These are phyloP conservation scores for Drosophila falleni DNA, from an alignment of 2,888 invertebrate species.

Conservation along the genomic window DNA sequence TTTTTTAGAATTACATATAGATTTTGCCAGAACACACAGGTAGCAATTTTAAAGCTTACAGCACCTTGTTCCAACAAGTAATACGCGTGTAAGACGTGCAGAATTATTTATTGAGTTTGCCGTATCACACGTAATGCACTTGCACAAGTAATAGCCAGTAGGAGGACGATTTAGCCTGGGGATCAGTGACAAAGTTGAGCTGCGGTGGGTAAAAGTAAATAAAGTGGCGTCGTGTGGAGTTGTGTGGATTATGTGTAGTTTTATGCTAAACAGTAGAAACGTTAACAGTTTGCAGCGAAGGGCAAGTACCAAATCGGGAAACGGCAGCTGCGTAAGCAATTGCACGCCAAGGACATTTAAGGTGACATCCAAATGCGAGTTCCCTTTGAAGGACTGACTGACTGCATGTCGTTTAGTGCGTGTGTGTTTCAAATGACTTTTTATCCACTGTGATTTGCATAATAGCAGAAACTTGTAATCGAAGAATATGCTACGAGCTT, in stretches of 20 bases:
- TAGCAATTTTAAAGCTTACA: neutral
- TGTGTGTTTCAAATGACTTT: constrained; percentile 21
- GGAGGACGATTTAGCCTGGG: neutral
- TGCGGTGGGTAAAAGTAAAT: constrained; percentile 43
- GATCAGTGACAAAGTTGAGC: constrained; percentile 21
- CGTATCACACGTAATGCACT: constrained; percentile 6
- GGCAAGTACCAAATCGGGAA: neutral
- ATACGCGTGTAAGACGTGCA: constrained; percentile 14
- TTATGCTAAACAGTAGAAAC: constrained; percentile 51
- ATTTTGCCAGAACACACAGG: neutral
- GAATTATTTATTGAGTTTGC: neutral
- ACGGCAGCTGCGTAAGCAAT: constrained; percentile 30
- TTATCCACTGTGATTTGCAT: constrained; percentile 47
- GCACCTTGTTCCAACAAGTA: neutral
- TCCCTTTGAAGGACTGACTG: constrained; percentile 27
- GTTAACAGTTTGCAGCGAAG: constrained; percentile 1
- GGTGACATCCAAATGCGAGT: constrained; percentile 43
- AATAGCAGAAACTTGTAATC: constrained; percentile 21
- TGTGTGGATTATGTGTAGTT: constrained; percentile 54
- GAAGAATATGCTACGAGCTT: constrained; percentile 15
- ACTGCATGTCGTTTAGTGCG: neutral
- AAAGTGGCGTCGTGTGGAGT: constrained; percentile 47
- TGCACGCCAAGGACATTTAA: constrained; percentile 51
- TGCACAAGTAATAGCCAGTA: too few relatives aligned
- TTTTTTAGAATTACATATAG: neutral